Evolutionary conservation across 2,888 invertebrate species (phyloP).

Genomic region (Sturmia bella): DNA sequence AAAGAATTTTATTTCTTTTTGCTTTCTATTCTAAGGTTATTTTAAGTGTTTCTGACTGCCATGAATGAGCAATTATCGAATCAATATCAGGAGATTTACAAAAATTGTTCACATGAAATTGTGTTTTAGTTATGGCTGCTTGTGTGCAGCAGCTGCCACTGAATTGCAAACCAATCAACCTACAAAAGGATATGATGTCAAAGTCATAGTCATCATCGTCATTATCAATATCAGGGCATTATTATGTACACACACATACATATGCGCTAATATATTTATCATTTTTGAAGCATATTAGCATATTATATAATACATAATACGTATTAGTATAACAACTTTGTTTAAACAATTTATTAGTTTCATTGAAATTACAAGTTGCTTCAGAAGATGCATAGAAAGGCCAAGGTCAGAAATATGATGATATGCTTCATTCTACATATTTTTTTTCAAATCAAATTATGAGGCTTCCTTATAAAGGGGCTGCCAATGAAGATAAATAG

Average conservation of each 20-base stretch:
- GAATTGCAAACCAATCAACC: slow-evolving; percentile 49
- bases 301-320: too few relatives aligned
- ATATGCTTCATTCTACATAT: neutral
- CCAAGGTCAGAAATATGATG: neutral
- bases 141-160: slow-evolving; percentile 19
- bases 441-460: neutral
- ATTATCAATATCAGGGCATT: slow-evolving; percentile 40
- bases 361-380: slow-evolving; percentile 21
- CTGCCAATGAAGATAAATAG: too few relatives aligned
- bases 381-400: neutral
- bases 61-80: slow-evolving; percentile 69
- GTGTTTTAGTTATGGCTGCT: slow-evolving; percentile 14
- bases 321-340: neutral
- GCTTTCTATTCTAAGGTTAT: slow-evolving; percentile 48
- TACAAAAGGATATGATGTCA: slow-evolving; percentile 58
- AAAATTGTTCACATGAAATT: slow-evolving; percentile 31
- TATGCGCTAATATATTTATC: neutral
- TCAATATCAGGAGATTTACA: slow-evolving; percentile 43
- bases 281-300: too few relatives aligned
- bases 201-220: slow-evolving; percentile 56
- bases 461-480: neutral
- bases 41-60: slow-evolving; percentile 67
- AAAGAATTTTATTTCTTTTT: slow-evolving; percentile 23
- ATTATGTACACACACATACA: neutral
- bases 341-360: slow-evolving; percentile 10